Evolutionary conservation across 2,888 invertebrate genomes (phyloP).

Genomic region (Coelinius sp.): DNA sequence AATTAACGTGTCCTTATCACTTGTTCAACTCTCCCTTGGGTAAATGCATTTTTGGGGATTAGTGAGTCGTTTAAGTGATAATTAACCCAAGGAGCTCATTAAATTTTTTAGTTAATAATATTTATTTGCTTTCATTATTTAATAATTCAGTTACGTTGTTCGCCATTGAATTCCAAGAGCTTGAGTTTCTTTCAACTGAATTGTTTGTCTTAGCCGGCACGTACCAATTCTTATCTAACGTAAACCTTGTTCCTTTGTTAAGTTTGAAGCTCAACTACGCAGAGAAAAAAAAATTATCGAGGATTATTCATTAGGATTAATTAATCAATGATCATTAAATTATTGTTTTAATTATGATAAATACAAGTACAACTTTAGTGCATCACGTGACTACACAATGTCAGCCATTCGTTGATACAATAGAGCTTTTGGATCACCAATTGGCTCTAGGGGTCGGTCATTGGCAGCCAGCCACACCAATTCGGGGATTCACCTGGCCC

Average conservation of each 20-base stretch:
- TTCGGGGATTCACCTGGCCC: constrained; percentile 17
- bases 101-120: neutral
- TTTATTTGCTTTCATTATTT: constrained; percentile 19
- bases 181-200: constrained; percentile 21
- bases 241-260: constrained; percentile 56
- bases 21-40: neutral
- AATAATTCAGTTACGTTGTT: constrained; percentile 24
- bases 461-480: constrained; percentile 15
- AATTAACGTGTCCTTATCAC: neutral
- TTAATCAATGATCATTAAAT: neutral
- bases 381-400: neutral
- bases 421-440: neutral
- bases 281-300: neutral
- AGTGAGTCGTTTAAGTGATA: neutral
- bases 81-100: constrained; percentile 5
- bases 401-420: neutral
- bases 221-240: constrained; percentile 61
- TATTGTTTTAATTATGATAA: neutral
- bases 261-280: neutral
- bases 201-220: constrained; percentile 57
- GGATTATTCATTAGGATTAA: neutral
- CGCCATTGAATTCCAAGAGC: neutral
- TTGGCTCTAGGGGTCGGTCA: constrained; percentile 1
- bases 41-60: neutral
- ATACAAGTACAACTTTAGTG: neutral